Evolutionary conservation across 37 sponge, comb jelly and placozoan species (phyloP).

Genomic region (Spongilla lacustris): DNA sequence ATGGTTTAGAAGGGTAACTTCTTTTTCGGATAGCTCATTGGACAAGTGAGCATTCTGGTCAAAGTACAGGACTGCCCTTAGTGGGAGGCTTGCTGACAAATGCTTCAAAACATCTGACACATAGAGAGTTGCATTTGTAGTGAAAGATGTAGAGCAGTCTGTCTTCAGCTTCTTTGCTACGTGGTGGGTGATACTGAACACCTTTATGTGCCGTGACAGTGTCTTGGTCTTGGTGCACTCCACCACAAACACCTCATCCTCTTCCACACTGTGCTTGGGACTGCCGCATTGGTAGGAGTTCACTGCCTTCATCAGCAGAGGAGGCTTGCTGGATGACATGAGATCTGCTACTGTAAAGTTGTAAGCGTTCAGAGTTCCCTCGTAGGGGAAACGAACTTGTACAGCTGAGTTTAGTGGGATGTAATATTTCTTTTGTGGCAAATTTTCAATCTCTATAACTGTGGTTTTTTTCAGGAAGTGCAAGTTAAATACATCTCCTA

Average conservation of each 20-base stretch:
- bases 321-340: conserved; percentile 5
- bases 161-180: neutral
- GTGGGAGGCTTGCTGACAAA: neutral
- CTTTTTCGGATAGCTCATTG: neutral
- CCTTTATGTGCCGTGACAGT: neutral
- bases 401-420: neutral
- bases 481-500: neutral
- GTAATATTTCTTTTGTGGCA: neutral
- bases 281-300: neutral
- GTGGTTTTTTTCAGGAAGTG: neutral
- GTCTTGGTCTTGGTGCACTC: neutral
- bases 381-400: neutral
- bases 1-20: neutral
- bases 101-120: neutral
- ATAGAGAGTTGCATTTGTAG: neutral
- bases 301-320: conserved; percentile 39
- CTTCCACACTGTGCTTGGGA: neutral
- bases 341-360: neutral
- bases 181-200: neutral
- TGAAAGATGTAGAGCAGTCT: neutral
- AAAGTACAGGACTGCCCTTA: neutral
- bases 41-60: neutral
- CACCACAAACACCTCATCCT: conserved; percentile 27
- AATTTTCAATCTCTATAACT: neutral
- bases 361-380: neutral